Percentiles rank a stretch among this genome's conserved stretches.
Evolutionary conservation across 2,888 invertebrate genomes (phyloP).

Genomic region (Gymnocheta viridis): DNA sequence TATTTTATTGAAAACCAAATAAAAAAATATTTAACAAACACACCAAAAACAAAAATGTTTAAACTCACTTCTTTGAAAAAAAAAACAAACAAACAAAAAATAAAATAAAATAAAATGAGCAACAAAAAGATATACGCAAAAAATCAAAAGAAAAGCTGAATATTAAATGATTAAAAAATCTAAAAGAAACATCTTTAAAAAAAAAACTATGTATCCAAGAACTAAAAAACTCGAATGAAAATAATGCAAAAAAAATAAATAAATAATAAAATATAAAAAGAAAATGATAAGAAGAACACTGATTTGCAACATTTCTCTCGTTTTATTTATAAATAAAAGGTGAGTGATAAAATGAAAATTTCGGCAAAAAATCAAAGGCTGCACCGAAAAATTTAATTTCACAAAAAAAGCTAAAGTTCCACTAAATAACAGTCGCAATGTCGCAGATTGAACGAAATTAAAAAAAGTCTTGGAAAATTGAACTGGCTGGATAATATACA

Average conservation of each 20-base stretch:
- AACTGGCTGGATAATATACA: too few species aligned
- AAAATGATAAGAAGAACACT: constrained; percentile 54
- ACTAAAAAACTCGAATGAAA: constrained; percentile 51
- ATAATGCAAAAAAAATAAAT: constrained; percentile 53
- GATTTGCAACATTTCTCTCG: background rate
- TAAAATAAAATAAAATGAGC: constrained; percentile 28
- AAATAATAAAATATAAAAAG: constrained; percentile 58
- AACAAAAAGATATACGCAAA: constrained; percentile 60
- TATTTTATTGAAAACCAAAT: constrained; percentile 60
- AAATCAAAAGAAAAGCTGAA: constrained; percentile 69
- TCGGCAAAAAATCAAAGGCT: too few species aligned
- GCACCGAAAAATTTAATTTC: too few species aligned
- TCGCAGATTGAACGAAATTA: too few species aligned
- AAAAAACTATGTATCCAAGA: constrained; percentile 55
- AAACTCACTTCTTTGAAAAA: constrained; percentile 54
- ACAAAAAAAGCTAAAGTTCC: too few species aligned
- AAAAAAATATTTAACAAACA: constrained; percentile 56
- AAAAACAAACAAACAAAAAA: too few species aligned
- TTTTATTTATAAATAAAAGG: constrained; percentile 22
- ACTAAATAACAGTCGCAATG: too few species aligned
- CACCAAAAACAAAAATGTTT: constrained; percentile 59
- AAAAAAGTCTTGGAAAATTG: too few species aligned
- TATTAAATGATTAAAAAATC: constrained; percentile 54
- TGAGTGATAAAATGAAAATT: too few species aligned
- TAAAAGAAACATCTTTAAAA: constrained; percentile 39